Evolutionary conservation across 2,888 invertebrate genomes (phyloP), one percentile per base, ranked within the genome.

Genomic region (Idaea aversata): DNA sequence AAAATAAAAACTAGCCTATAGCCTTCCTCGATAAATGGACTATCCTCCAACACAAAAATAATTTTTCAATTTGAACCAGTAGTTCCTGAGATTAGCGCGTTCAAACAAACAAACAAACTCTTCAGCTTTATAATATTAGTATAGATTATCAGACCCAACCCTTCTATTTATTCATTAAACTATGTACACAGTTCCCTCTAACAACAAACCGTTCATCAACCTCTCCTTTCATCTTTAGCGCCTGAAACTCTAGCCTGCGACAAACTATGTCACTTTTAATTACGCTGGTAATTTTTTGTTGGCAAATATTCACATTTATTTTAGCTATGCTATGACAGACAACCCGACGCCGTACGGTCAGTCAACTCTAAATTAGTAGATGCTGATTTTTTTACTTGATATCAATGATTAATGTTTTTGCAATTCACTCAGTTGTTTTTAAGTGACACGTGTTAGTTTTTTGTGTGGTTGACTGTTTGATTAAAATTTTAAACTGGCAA

Each of bases 251-350:
- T 47, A 47, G 47, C 47, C 47, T 5, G 47, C 13, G 47, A 59
- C 34, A 34, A 16, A 57, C 58, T 69, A 65, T 74, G 79, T 77
- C 79, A 79, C 66, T 80, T 72, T 76, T 80, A 79, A 81, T 79
- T 78, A 76, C 72, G 65, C 61, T 62, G 58, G 13, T 16, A 59
- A 16, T 68, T 69, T 70, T 72, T 74, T 68, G 72, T 67, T 81
- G 77, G 79, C 77, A 79, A 79, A 78, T 77, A 77, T 73, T 6
- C 47, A 34, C 61, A 57, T 71, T 73, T 79, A 81, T 77, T 77
- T 70, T 77, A 77, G 74, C 67, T 47, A 66, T 75, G 74, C 67
- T 47, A 66, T 75, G 72, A 70, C 72, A 82, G 82, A 82, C 82
- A 61, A 67, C 70, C 64, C 72, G 80, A 70, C 80, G 81, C 78